A percentile compares a stretch with the other conserved stretches of the same genome.
Evolutionary conservation across 2,113 vertebrate species (phyloP).

Genomic region (Poecilia latipinna): DNA sequence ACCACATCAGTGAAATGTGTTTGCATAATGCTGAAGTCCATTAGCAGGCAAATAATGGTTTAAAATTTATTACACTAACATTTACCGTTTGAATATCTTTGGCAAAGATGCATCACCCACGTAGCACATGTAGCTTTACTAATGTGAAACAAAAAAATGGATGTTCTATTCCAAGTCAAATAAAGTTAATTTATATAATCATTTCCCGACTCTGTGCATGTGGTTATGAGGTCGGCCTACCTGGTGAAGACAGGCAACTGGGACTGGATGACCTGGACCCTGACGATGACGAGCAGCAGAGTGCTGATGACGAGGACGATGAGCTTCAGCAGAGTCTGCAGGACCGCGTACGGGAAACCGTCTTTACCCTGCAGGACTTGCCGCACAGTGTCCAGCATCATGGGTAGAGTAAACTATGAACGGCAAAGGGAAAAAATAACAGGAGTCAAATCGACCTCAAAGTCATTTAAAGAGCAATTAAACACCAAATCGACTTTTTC

Average conservation of each 20-base stretch:
- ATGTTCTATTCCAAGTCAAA: background rate
- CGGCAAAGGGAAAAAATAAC: background rate
- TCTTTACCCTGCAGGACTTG: slow-evolving; percentile 91
- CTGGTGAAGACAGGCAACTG: slow-evolving; percentile 98
- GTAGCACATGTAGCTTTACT: background rate
- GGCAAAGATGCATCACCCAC: background rate
- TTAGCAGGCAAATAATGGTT: slow-evolving; percentile 23
- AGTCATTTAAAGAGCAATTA: background rate
- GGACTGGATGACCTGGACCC: slow-evolving; percentile 97
- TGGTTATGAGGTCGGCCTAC: slow-evolving; percentile 63
- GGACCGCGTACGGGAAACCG: slow-evolving; percentile 89
- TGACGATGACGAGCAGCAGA: slow-evolving; percentile 91
- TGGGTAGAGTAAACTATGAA: slow-evolving; percentile 89
- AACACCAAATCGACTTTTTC: no score
- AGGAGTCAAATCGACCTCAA: background rate
- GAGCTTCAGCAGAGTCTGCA: slow-evolving; percentile 93
- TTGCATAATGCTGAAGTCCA: slow-evolving; percentile 39
- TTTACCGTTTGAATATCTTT: slow-evolving; percentile 5
- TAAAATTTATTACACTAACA: background rate
- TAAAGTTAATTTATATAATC: background rate
- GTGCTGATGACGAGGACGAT: slow-evolving; percentile 96
- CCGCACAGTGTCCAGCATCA: slow-evolving; percentile 83
- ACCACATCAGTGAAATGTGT: slow-evolving; percentile 19
- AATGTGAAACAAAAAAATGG: background rate
- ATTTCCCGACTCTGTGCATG: background rate